Evolutionary conservation across 2,888 invertebrate genomes (phyloP).

Genomic region (Eulithis testata): DNA sequence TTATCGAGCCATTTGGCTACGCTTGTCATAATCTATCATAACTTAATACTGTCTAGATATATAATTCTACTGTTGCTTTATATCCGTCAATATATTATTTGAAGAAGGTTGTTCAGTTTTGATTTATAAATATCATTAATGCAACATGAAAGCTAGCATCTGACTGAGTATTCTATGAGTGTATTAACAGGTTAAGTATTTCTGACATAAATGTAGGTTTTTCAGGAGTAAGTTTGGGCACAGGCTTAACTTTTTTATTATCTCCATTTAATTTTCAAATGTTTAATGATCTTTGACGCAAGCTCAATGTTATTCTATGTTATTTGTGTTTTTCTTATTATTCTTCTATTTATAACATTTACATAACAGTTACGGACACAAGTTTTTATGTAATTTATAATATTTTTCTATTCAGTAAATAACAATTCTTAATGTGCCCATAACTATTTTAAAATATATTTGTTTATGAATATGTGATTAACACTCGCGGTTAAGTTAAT

Average conservation of each 20-base stretch:
- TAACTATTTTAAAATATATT: slow-evolving; percentile 27
- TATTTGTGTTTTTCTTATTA: slow-evolving; percentile 1
- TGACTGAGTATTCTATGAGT: neutral
- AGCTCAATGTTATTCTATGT: neutral
- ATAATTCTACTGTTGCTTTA: slow-evolving; percentile 40
- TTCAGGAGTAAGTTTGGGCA: too few species aligned
- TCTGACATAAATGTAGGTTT: too few species aligned
- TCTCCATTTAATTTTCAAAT: slow-evolving; percentile 4
- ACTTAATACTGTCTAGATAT: slow-evolving; percentile 45
- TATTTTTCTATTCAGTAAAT: neutral
- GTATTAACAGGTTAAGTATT: neutral
- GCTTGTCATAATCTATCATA: slow-evolving; percentile 68
- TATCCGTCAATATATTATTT: slow-evolving; percentile 1
- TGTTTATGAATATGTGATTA: slow-evolving; percentile 62
- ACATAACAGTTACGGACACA: slow-evolving; percentile 2
- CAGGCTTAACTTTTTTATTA: neutral
- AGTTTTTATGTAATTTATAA: slow-evolving; percentile 1
- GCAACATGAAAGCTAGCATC: neutral
- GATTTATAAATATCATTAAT: slow-evolving; percentile 20
- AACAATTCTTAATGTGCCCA: neutral
- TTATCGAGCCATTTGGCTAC: slow-evolving; percentile 72
- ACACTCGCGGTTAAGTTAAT: slow-evolving; percentile 40
- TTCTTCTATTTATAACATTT: slow-evolving; percentile 2
- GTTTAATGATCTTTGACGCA: slow-evolving; percentile 46
- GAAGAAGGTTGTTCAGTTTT: slow-evolving; percentile 16